phyloP scores from a whole-genome alignment of 64 coral and sea anemone species.

The Montipora capricornis region DNA sequence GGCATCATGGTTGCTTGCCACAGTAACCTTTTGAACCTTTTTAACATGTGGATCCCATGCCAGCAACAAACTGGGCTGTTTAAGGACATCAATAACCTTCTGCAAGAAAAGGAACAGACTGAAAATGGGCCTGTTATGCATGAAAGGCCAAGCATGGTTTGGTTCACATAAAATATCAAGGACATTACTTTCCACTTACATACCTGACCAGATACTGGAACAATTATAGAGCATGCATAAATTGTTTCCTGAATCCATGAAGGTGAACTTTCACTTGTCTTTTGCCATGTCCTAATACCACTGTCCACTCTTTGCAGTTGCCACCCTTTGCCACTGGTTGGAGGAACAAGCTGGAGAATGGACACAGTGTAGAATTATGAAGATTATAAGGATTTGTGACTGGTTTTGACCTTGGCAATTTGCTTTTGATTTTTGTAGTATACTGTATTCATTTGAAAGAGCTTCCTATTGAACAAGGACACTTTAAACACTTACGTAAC shows the following conservation, averaged over 20 bases:
- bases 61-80: slow-evolving; percentile 7
- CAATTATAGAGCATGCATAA: slow-evolving; percentile 65
- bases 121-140: not conserved
- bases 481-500: too few relatives aligned
- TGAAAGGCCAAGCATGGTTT: too few relatives aligned
- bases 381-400: too few relatives aligned
- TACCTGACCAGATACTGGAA: slow-evolving; percentile 50
- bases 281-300: slow-evolving; percentile 63
- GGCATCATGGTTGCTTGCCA: slow-evolving; percentile 45
- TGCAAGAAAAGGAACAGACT: not conserved
- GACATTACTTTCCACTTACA: not conserved
- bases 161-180: too few relatives aligned
- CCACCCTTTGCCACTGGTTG: slow-evolving; percentile 30
- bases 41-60: slow-evolving; percentile 66
- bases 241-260: slow-evolving; percentile 26
- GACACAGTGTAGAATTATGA: not conserved
- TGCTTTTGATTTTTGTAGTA: too few relatives aligned
- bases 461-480: too few relatives aligned
- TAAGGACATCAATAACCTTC: slow-evolving; percentile 26
- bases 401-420: too few relatives aligned
- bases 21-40: slow-evolving; percentile 22
- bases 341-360: slow-evolving; percentile 30
- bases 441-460: too few relatives aligned
- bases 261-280: not conserved
- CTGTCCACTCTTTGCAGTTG: slow-evolving; percentile 41